These are phyloP conservation scores for Troides helena DNA, from an alignment of 2,888 invertebrate species.

Conservation along the genomic window DNA sequence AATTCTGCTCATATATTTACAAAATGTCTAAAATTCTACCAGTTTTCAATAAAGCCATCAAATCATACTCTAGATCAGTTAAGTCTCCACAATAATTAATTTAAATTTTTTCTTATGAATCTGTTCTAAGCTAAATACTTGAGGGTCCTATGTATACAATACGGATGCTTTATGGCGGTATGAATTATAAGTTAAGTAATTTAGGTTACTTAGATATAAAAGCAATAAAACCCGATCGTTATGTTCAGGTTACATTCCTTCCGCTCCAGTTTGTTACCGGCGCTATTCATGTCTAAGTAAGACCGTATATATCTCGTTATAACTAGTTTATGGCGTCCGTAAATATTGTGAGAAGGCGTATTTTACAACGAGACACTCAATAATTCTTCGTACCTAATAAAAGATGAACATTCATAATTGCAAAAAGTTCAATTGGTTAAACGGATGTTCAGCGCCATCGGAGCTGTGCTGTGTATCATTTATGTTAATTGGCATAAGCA, in stretches of 20 bases:
- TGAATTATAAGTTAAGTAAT: not conserved
- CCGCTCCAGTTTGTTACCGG: conserved; percentile 16
- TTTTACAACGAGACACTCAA: conserved; percentile 26
- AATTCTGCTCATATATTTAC: no score
- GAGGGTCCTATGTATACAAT: no score
- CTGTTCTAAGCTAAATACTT: no score
- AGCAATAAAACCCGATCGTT: not conserved
- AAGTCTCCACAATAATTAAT: no score
- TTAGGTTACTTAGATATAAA: not conserved
- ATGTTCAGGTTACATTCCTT: not conserved
- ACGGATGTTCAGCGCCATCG: conserved; percentile 8
- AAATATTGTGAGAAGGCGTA: conserved; percentile 28
- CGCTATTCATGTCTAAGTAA: conserved; percentile 21
- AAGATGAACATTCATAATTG: conserved; percentile 25
- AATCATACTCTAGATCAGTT: no score
- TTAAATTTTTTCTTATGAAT: no score
- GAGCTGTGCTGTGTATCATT: not conserved
- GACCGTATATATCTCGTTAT: conserved; percentile 24
- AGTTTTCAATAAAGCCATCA: no score
- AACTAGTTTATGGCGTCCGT: conserved; percentile 28
- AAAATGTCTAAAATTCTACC: no score
- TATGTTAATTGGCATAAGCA: not conserved
- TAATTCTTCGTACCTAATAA: conserved; percentile 24
- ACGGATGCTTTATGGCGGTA: not conserved
- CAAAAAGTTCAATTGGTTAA: conserved; percentile 17